Base-by-base conservation (phyloP, 2,797 vertebrate genomes). In the Pangasius djambal region DNA sequence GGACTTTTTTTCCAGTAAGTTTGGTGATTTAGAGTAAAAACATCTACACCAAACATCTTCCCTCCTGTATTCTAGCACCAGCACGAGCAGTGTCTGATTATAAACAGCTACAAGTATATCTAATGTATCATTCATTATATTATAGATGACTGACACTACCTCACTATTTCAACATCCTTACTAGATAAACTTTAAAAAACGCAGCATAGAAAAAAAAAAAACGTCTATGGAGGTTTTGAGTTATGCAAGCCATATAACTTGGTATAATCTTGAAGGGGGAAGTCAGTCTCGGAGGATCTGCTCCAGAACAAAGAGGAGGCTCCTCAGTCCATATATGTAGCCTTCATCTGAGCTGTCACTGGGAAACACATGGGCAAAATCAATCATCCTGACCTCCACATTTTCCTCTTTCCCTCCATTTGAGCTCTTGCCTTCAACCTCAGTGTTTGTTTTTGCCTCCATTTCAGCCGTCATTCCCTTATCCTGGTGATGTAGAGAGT, bases 301-400 rank as follows among this genome's bases (percentile, higher is more conserved):
- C 87, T 94, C 92, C 92, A 98, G 94, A 89, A 97, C 94, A 90
- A 93, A 94, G 89, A 97, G 95, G 92, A 97, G 94, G 93, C 96
- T 97, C 92, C 95, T 97, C 86, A 97, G 95, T 81, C 97, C 97
- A 84, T 97, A 96, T 90, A 97, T 94, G 90, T 97, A 98, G 88
- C 97, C 96, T 91, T 97, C 95, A 92, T 98, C 97, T 89, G 92
- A 92, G 7, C 94, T 93, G 91, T 95, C 94, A 94, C 97, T 97
- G 13, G 96, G 96, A 90, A 97, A 98, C 83, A 97, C 97, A 1
- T 98, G 97, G 90, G 97, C 97, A 92, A 98, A 98, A 94, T 97
- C 97, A 28, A 97, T 98, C 97, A 97, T 98, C 65, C 95, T 94
- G 25, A 97, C 96, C 88, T 97, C 96, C 0, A 96, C 96, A 0